Conservation (phyloP, 2,888 invertebrate genomes). For the Rhopalosiphum nymphaeae region DNA sequence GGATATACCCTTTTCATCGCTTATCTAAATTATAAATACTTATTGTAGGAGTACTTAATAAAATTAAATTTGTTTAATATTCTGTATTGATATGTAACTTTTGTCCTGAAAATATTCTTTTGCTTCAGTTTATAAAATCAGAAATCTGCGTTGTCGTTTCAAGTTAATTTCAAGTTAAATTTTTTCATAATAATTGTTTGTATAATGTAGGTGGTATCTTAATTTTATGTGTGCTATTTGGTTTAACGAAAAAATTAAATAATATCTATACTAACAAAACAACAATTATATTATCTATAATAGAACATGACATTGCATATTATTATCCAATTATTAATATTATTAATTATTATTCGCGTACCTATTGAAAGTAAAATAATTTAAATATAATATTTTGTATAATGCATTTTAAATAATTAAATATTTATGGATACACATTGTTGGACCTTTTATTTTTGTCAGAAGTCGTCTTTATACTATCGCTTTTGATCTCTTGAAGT, state of each 20-base stretch:
- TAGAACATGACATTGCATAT: neutral
- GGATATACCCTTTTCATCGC: neutral
- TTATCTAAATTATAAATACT: neutral
- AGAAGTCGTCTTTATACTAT: neutral
- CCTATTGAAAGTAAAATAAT: neutral
- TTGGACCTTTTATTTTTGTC: neutral
- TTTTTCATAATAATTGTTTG: neutral
- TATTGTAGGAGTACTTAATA: neutral
- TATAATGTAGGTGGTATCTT: neutral
- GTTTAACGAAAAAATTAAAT: neutral
- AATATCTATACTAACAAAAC: neutral
- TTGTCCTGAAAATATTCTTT: neutral
- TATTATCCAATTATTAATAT: neutral
- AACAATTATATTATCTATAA: neutral
- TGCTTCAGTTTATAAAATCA: neutral
- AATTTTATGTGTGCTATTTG: neutral
- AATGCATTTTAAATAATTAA: neutral
- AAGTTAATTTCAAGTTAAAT: neutral
- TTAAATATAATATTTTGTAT: neutral
- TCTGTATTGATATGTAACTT: neutral
- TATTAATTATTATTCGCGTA: neutral
- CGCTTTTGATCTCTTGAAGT: constrained; percentile 51
- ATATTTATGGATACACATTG: neutral
- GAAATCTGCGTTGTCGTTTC: neutral
- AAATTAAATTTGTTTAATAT: neutral